These are phyloP conservation scores for Platysternon megacephalum DNA, from an alignment of 2,113 vertebrate genomes.

Conservation along the genomic window DNA sequence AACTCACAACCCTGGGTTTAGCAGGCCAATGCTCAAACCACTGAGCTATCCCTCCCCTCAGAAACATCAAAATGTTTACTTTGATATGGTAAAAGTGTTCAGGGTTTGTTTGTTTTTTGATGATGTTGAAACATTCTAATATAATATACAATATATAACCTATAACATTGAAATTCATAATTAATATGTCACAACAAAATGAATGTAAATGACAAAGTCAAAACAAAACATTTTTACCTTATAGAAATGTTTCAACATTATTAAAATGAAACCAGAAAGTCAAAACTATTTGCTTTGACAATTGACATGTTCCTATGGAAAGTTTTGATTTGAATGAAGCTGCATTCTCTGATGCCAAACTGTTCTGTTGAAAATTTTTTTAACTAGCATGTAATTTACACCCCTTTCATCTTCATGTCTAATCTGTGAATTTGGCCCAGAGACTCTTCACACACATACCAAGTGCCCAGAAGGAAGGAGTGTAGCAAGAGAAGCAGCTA, in stretches of 20 bases:
- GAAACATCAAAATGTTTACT: too few relatives aligned
- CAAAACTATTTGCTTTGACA: not conserved
- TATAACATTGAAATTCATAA: too few relatives aligned
- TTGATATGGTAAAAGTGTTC: too few relatives aligned
- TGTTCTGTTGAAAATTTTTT: not conserved
- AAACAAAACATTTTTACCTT: not conserved
- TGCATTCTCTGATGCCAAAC: not conserved
- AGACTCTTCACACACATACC: not conserved
- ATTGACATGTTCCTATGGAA: not conserved
- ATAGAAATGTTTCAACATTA: not conserved
- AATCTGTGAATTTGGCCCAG: not conserved
- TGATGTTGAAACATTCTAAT: too few relatives aligned
- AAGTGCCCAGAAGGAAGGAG: not conserved
- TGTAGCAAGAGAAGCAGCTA: not conserved
- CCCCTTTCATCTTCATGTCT: not conserved
- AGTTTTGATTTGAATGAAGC: not conserved
- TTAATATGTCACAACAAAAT: not conserved
- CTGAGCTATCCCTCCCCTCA: too few relatives aligned
- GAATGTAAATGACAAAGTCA: not conserved
- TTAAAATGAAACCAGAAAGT: not conserved
- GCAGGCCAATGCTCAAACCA: too few relatives aligned
- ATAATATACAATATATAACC: too few relatives aligned
- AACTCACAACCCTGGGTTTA: too few relatives aligned
- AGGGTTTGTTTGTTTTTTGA: too few relatives aligned
- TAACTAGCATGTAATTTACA: not conserved